Conservation (phyloP, 1,140 invertebrate species). For the Drosophila santomea region DNA sequence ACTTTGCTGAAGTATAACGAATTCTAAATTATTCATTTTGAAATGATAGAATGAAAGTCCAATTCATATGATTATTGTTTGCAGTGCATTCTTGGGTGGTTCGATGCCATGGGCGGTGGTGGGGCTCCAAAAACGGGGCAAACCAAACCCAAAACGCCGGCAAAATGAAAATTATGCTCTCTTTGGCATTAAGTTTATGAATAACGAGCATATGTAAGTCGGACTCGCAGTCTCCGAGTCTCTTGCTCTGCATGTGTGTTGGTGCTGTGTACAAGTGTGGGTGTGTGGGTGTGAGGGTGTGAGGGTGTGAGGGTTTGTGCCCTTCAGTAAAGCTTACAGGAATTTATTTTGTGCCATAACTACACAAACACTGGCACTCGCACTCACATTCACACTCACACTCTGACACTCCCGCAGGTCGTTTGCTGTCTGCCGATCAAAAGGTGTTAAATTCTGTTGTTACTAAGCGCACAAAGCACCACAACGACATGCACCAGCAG, state of each 20-base stretch:
- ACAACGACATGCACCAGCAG: constrained; percentile 60
- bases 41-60: neutral
- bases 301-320: constrained; percentile 21
- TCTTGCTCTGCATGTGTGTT: constrained; percentile 14
- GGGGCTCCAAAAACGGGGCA: constrained; percentile 44
- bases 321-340: constrained; percentile 65
- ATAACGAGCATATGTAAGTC: constrained; percentile 73
- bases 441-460: constrained; percentile 80
- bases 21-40: no score
- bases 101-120: constrained; percentile 18
- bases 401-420: constrained; percentile 16
- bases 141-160: constrained; percentile 61
- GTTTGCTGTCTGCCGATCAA: constrained; percentile 70
- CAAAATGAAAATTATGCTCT: constrained; percentile 81
- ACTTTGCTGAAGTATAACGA: neutral
- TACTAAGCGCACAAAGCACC: constrained; percentile 70
- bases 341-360: constrained; percentile 77
- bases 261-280: neutral
- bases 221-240: constrained; percentile 38
- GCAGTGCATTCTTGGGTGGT: constrained; percentile 2
- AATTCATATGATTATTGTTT: neutral
- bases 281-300: constrained; percentile 1
- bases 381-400: constrained; percentile 13
- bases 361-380: constrained; percentile 40
- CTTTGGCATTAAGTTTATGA: constrained; percentile 82